These are phyloP conservation scores for Pollimyrus isidori DNA, from an alignment of 2,113 vertebrate genomes.

Conservation along the genomic window DNA sequence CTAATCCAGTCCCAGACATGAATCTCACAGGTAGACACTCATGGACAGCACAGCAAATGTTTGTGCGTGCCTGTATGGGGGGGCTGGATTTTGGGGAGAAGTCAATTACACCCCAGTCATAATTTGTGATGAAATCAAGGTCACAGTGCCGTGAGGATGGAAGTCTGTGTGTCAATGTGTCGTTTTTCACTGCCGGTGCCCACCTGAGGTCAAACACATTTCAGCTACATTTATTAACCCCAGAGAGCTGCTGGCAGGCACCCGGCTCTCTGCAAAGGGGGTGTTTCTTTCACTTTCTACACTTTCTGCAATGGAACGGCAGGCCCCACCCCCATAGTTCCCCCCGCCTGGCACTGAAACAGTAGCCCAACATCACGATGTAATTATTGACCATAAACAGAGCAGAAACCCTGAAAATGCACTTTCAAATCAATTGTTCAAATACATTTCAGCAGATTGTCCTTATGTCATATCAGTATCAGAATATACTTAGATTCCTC, in stretches of 20 bases:
- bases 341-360: conserved; percentile 22
- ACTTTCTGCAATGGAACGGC: conserved; percentile 42
- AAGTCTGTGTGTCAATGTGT: conserved; percentile 47
- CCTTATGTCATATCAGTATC: neutral
- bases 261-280: conserved; percentile 21
- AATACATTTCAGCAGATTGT: conserved; percentile 30
- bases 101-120: conserved; percentile 48
- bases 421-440: conserved; percentile 42
- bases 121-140: conserved; percentile 60
- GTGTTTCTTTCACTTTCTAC: conserved; percentile 35
- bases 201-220: conserved; percentile 52
- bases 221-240: conserved; percentile 58
- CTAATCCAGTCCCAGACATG: conserved; percentile 43
- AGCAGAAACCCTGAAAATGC: conserved; percentile 39
- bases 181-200: conserved; percentile 54
- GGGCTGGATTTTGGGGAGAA: conserved; percentile 46
- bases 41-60: conserved; percentile 31
- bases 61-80: conserved; percentile 10
- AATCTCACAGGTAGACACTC: conserved; percentile 32
- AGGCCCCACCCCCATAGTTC: neutral
- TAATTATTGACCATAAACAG: conserved; percentile 49
- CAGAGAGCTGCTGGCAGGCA: conserved; percentile 48
- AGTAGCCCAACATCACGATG: conserved; percentile 38
- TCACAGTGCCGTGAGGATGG: conserved; percentile 35
- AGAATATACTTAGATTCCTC: neutral